Conservation (phyloP, 2,113 vertebrate genomes). For the Scortum barcoo region DNA sequence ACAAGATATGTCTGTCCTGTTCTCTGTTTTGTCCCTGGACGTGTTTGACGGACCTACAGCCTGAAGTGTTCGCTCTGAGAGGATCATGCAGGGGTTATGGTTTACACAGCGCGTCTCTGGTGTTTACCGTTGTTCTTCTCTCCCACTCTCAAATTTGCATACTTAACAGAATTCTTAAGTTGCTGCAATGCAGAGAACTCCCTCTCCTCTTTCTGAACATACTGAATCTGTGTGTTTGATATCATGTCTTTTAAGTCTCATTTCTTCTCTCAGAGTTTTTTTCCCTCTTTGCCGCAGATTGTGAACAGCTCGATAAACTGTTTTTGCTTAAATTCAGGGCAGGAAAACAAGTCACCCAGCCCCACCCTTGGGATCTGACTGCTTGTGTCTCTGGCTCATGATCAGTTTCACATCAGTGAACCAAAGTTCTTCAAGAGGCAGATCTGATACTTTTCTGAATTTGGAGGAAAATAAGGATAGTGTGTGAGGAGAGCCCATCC, state of each 20-base stretch:
- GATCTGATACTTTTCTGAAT: slow-evolving; percentile 18
- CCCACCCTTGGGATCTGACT: slow-evolving; percentile 3
- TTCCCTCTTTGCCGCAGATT: neutral
- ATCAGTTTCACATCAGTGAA: slow-evolving; percentile 27
- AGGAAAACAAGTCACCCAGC: neutral
- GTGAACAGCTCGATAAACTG: slow-evolving; percentile 20
- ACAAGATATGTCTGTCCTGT: neutral
- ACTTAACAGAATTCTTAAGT: slow-evolving; percentile 71
- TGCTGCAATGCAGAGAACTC: slow-evolving; percentile 61
- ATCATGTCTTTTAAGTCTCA: neutral
- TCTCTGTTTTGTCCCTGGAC: neutral
- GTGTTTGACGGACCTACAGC: slow-evolving; percentile 6
- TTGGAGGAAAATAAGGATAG: neutral
- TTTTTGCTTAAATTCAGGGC: slow-evolving; percentile 21
- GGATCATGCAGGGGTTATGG: slow-evolving; percentile 44
- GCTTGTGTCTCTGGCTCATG: slow-evolving; percentile 37
- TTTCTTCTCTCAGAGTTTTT: too few relatives aligned
- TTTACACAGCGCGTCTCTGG: slow-evolving; percentile 29
- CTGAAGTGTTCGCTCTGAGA: slow-evolving; percentile 26
- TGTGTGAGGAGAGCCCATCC: slow-evolving; percentile 12
- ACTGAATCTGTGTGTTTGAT: neutral
- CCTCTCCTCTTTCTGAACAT: slow-evolving; percentile 8
- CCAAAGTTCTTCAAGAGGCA: neutral
- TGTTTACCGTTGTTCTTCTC: slow-evolving; percentile 38
- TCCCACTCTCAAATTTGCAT: slow-evolving; percentile 69